A percentile compares a stretch with the other conserved stretches of the same genome.
Conservation (phyloP, 2,113 vertebrate species). For the Leucosticte australis region DNA sequence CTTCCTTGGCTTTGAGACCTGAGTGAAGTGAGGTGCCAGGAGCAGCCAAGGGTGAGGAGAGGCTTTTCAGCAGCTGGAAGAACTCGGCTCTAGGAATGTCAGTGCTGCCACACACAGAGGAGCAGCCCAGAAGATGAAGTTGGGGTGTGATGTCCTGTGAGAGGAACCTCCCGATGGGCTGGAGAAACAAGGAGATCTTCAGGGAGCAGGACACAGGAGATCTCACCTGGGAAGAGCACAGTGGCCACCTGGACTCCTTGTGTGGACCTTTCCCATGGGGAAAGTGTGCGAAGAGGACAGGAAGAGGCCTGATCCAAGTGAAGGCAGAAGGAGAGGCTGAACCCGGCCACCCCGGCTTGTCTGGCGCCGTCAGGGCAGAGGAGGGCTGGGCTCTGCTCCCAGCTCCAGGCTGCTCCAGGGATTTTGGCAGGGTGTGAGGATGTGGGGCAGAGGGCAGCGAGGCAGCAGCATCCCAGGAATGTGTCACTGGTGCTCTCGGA, state of each 20-base stretch:
- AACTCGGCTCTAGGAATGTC: neutral
- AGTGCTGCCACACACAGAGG: neutral
- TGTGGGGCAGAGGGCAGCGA: neutral
- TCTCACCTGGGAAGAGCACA: neutral
- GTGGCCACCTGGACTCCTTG: neutral
- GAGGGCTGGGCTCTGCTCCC: neutral
- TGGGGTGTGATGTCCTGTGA: fast-evolving
- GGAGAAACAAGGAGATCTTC: neutral
- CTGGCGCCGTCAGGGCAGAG: neutral
- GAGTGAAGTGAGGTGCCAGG: neutral
- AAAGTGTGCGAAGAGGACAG: neutral
- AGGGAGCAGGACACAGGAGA: neutral
- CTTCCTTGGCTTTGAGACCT: neutral
- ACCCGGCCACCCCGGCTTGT: neutral
- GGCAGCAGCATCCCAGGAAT: neutral
- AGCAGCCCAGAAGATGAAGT: neutral
- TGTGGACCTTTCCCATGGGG: neutral
- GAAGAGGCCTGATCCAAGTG: neutral
- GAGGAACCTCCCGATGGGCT: neutral
- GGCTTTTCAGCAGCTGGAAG: neutral
- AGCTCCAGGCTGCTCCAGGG: neutral
- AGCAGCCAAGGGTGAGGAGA: neutral
- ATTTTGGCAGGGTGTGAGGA: neutral
- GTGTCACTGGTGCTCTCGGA: neutral
- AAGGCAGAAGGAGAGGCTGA: neutral